Percentiles rank a stretch among this genome's conserved stretches.
phyloP scores from a whole-genome alignment of 2,113 vertebrate genomes.

The Pterocles gutturalis region DNA sequence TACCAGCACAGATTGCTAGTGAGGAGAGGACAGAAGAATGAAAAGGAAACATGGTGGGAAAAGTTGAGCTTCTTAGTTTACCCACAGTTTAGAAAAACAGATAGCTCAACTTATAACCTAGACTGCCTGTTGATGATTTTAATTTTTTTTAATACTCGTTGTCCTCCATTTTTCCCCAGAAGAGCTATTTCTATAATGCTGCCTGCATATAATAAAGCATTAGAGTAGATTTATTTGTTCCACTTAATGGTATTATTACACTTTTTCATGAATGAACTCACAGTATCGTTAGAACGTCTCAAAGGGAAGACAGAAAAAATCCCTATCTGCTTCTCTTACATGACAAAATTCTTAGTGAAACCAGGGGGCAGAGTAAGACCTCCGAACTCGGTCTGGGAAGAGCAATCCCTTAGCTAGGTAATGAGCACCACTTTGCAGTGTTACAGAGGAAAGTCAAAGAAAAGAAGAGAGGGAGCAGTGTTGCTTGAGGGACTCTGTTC shows the following conservation, averaged over 20 bases:
- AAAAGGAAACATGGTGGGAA: neutral
- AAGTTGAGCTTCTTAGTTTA: neutral
- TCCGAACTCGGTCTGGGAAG: neutral
- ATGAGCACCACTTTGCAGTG: neutral
- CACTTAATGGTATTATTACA: neutral
- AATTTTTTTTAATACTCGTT: neutral
- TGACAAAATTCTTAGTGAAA: neutral
- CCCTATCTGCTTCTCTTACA: neutral
- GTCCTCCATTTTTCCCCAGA: neutral
- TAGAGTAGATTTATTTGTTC: neutral
- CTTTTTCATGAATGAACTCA: neutral
- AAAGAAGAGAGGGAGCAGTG: fast-evolving
- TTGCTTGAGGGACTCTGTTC: fast-evolving
- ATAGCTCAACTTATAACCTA: neutral
- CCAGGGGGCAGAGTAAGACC: neutral
- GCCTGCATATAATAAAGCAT: neutral
- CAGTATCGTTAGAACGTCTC: fast-evolving
- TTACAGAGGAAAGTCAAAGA: neutral
- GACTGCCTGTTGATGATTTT: neutral
- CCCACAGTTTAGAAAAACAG: neutral
- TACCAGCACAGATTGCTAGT: neutral
- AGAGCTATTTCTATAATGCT: neutral
- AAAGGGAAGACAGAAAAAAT: neutral
- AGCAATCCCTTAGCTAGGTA: neutral
- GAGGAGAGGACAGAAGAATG: neutral